Evolutionary conservation across 2,113 vertebrate genomes (phyloP), one percentile per base, ranked within the genome.

Genomic region (Oncorhynchus clarkii): DNA sequence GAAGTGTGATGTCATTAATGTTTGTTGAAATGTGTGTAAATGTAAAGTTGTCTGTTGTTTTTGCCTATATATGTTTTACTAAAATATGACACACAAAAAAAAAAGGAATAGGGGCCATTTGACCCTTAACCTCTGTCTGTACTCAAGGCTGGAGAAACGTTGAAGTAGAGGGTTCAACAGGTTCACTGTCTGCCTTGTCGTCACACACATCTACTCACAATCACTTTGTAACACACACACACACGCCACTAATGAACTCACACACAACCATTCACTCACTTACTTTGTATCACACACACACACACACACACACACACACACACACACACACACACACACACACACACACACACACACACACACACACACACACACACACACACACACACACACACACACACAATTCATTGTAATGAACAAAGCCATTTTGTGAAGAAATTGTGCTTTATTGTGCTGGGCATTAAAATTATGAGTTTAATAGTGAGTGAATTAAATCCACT

Each of bases 401-500:
- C 8, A 29, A 16, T 18, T 29, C 13, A 54, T 1, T 13, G 51
- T 18, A 54, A 54, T 54, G 16, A 54, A 18, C 4, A 54, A 54
- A 54, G 59, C 71, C 51, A 78, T 62, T 45, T 78, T 83, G 78
- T 20, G 65, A 67, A 29, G 72, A 73, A 74, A 77, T 59, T 78
- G 69, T 71, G 31, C 64, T 62, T 82, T 78, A 12, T 22, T 67
- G 62, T 18, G 20, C 31, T 74, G 76, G 16, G 12, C 4, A 54
- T 27, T 66, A 2, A 20, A 71, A 48, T 79, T 64, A 80, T 70
- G 72, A 81, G 66, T n/a, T 70, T 68, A 77, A 78, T 75, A 64
- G 26, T 60, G 71, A 74, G 18, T 20, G 48, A 75, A 74, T 45
- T 78, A 18, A 80, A 72, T 82, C 67, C 73, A 82, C 74, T 81